Percentiles rank a stretch among this genome's conserved stretches.
Evolutionary conservation across 1,140 invertebrate genomes (phyloP).

Genomic region (Brachionus angularis): DNA sequence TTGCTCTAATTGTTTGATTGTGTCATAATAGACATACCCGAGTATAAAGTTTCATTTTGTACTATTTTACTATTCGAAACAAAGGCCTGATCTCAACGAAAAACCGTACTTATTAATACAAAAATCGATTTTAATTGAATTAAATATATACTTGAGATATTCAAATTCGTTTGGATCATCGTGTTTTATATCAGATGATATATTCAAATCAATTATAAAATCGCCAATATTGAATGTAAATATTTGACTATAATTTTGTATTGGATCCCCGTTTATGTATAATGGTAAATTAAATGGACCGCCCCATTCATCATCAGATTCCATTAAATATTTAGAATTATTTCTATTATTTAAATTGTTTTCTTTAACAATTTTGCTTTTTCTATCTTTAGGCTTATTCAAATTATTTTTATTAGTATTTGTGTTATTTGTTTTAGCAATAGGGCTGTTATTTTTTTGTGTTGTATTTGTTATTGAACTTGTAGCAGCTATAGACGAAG

Average conservation of each 20-base stretch:
- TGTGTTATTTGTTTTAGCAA: too few relatives aligned
- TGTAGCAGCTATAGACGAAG: not conserved
- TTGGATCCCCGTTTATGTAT: conserved; percentile 38
- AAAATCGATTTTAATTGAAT: conserved; percentile 38
- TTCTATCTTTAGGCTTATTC: not conserved
- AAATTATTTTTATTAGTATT: not conserved
- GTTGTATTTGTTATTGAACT: too few relatives aligned
- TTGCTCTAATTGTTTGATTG: not conserved
- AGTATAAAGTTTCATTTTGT: too few relatives aligned
- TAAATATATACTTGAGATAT: conserved; percentile 29
- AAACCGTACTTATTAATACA: conserved; percentile 23
- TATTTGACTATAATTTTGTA: conserved; percentile 29
- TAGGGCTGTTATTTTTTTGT: too few relatives aligned
- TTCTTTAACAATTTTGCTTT: not conserved
- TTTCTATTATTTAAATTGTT: not conserved
- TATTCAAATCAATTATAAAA: conserved; percentile 28
- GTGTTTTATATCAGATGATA: not conserved
- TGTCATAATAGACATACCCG: not conserved
- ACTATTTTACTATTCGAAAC: not conserved
- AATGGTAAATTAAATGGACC: conserved; percentile 28
- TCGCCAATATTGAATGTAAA: conserved; percentile 20
- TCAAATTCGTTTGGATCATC: not conserved
- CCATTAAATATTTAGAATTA: not conserved
- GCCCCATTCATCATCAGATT: conserved; percentile 28
- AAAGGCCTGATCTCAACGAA: conserved; percentile 6